phyloP scores from a whole-genome alignment of 2,888 invertebrate genomes.

The Thecocarcelia acutangulata region DNA sequence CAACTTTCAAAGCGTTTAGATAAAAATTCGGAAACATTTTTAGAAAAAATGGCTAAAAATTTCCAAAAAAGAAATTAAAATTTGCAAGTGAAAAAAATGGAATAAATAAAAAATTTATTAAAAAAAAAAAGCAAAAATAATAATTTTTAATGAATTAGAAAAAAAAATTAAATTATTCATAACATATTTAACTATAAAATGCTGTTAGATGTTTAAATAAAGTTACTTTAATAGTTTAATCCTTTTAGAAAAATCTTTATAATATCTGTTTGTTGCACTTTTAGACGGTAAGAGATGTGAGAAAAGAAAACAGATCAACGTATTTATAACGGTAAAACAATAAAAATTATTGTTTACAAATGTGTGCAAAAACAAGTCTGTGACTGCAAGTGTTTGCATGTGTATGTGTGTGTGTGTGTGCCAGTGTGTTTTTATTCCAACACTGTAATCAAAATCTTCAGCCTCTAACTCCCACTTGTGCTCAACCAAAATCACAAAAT shows the following conservation, averaged over 20 bases:
- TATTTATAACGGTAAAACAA: conserved; percentile 38
- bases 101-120: neutral
- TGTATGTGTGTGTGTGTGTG: neutral
- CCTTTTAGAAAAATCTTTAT: neutral
- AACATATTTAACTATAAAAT: neutral
- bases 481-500: neutral
- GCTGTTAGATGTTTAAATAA: neutral
- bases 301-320: neutral
- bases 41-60: conserved; percentile 1
- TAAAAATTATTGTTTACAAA: conserved; percentile 18
- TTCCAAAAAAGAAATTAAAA: neutral
- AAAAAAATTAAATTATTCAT: neutral
- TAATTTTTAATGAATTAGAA: too few species aligned
- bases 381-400: neutral
- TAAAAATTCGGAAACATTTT: conserved; percentile 31
- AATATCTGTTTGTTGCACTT: neutral
- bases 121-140: neutral
- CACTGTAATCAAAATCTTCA: conserved; percentile 9
- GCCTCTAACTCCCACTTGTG: neutral
- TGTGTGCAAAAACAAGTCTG: neutral
- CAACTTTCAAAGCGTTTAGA: conserved; percentile 65
- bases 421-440: neutral
- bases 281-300: neutral
- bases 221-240: neutral
- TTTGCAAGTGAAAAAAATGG: conserved; percentile 38